phyloP scores from a whole-genome alignment of 1,140 invertebrate species.

The Drosophila carrolli region DNA sequence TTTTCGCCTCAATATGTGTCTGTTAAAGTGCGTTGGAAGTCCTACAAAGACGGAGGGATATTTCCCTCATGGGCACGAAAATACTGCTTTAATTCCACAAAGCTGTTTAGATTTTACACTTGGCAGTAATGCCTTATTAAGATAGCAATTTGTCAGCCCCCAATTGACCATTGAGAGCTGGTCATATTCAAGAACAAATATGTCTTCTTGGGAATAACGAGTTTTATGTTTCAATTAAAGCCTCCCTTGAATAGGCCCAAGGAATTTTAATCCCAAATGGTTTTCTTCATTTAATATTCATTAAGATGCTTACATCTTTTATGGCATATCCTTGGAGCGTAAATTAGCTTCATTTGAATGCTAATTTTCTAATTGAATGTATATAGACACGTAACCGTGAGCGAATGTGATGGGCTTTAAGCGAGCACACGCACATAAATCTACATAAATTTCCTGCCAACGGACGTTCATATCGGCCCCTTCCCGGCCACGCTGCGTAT shows the following conservation, averaged over 20 bases:
- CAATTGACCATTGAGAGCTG: constrained; percentile 20
- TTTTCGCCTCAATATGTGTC: constrained; percentile 34
- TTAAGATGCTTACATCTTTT: constrained; percentile 45
- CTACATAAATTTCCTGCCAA: constrained; percentile 54
- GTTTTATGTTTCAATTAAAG: constrained; percentile 12
- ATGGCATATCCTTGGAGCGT: constrained; percentile 28
- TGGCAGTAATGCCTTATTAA: constrained; percentile 23
- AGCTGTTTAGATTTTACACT: constrained; percentile 58
- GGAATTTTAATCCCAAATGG: constrained; percentile 20
- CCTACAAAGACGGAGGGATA: neutral
- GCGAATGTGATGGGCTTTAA: constrained; percentile 11
- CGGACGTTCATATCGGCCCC: constrained; percentile 26
- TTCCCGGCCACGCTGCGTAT: constrained; percentile 51
- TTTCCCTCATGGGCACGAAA: neutral
- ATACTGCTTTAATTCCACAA: constrained; percentile 12
- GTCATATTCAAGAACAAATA: neutral
- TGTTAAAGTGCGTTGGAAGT: neutral
- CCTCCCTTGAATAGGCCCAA: constrained; percentile 1
- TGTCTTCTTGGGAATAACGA: neutral
- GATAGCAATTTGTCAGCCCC: constrained; percentile 33
- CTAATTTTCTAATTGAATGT: constrained; percentile 64
- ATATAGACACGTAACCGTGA: constrained; percentile 24
- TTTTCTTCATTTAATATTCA: constrained; percentile 38
- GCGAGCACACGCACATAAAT: constrained; percentile 24
- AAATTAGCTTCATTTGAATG: constrained; percentile 65